Base-by-base conservation (phyloP, 2,113 vertebrate genomes). In the Thalassarche chlororhynchos region DNA sequence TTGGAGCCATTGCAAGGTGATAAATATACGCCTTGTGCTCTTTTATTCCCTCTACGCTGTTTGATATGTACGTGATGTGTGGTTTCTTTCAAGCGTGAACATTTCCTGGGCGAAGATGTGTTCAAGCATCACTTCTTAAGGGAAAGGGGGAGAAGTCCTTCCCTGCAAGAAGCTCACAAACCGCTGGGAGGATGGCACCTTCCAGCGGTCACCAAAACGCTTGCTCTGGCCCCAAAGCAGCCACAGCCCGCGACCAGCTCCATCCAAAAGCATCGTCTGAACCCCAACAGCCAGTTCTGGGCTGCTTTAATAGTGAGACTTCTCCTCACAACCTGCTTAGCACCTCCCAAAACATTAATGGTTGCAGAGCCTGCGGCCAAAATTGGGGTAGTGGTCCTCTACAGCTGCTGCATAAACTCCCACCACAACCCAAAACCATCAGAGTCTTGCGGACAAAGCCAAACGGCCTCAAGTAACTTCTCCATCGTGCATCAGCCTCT, bases 31-130 rank as follows among this genome's bases (percentile, higher is more conserved):
- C 42, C 28, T 26, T 8, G 32, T 5, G 36, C 13, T 71, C 36
- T 58, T 57, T 54, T 11, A 7, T 20, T 76, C 42, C 47, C 38
- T 29, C 49, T 47, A 7, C 1, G 4, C 18, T 13, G 17, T 26
- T 42, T 21, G 46, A 23, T 10, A 11, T 1, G 17, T 20, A 11
- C 3, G 2, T 15, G 15, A 46, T 0, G 0, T 1, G 8, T 29
- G 31, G 14, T 49, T 90, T 76, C 44, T 29, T 51, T 34, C 52
- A 47, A 47, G 31, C 34, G 20, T 42, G 8, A 81, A 25, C 12
- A 8, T 62, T 42, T 21, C 5, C 25, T 4, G 14, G 10, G 6
- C 25, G 42, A 71, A 71, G 49, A 49, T 0, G 2, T 2, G 28
- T 16, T 58, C 49, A 34, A 42, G 44, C 32, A 17, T 17, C 77